phyloP scores from a whole-genome alignment of 1,140 invertebrate genomes.

The Microplitis mediator region DNA sequence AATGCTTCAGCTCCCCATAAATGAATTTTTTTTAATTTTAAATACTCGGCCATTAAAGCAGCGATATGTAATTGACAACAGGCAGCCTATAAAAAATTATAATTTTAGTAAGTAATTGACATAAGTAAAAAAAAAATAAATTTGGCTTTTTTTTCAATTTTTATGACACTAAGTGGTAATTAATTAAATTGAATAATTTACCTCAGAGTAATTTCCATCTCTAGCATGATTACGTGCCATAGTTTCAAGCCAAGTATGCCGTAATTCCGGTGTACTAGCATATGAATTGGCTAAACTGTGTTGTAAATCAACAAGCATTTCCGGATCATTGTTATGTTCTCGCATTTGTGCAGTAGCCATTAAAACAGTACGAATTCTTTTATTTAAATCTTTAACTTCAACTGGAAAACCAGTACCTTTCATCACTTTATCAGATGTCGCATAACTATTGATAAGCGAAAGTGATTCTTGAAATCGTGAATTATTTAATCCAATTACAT shows the following conservation, averaged over 20 bases:
- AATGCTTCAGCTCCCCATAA: slow-evolving; percentile 85
- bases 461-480: slow-evolving; percentile 89
- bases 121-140: slow-evolving; percentile 1
- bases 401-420: slow-evolving; percentile 85
- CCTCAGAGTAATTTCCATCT: slow-evolving; percentile 80
- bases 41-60: slow-evolving; percentile 89
- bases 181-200: slow-evolving; percentile 25
- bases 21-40: slow-evolving; percentile 76
- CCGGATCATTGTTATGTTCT: slow-evolving; percentile 87
- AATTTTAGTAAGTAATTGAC: slow-evolving; percentile 3
- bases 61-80: slow-evolving; percentile 90
- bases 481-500: slow-evolving; percentile 84
- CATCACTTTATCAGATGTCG: slow-evolving; percentile 91
- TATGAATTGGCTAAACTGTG: slow-evolving; percentile 93
- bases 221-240: slow-evolving; percentile 86
- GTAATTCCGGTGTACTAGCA: slow-evolving; percentile 88
- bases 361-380: slow-evolving; percentile 88
- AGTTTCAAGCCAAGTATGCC: slow-evolving; percentile 92
- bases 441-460: slow-evolving; percentile 91
- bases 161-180: not conserved
- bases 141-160: not conserved
- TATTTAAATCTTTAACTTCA: slow-evolving; percentile 91
- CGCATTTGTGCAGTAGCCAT: slow-evolving; percentile 93
- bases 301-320: slow-evolving; percentile 90
- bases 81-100: slow-evolving; percentile 67